These are phyloP conservation scores for Thunnus maccoyii DNA, from an alignment of 2,113 vertebrate species.

Conservation along the genomic window DNA sequence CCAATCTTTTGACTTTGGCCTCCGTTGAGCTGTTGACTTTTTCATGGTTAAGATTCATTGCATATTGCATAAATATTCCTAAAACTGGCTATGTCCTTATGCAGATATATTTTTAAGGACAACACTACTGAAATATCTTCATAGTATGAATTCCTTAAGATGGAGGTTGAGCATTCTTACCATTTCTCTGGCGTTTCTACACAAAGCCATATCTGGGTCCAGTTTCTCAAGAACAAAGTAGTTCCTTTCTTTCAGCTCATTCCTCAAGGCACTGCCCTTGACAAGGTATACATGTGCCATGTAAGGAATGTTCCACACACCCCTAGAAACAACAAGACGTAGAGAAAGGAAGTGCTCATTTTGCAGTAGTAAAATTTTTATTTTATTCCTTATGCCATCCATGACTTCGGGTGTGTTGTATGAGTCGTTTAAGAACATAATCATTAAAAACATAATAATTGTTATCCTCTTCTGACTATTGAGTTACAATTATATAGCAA, in stretches of 20 bases:
- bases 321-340: slow-evolving; percentile 83
- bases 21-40: slow-evolving; percentile 80
- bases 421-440: not conserved
- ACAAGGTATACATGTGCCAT: slow-evolving; percentile 96
- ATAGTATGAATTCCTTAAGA: not conserved
- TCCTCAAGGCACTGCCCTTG: slow-evolving; percentile 90
- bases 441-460: too few relatives aligned
- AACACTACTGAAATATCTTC: not conserved
- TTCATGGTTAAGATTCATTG: slow-evolving; percentile 66
- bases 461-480: not conserved
- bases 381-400: slow-evolving; percentile 6
- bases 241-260: slow-evolving; percentile 94
- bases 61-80: slow-evolving; percentile 7
- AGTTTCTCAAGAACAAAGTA: slow-evolving; percentile 94
- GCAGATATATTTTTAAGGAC: not conserved
- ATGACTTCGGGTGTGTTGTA: slow-evolving; percentile 22
- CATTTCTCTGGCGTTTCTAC: slow-evolving; percentile 94
- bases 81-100: not conserved
- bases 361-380: slow-evolving; percentile 16
- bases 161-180: slow-evolving; percentile 81
- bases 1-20: slow-evolving; percentile 86
- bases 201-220: slow-evolving; percentile 97
- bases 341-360: slow-evolving; percentile 31
- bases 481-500: not conserved
- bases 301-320: slow-evolving; percentile 97